Conservation (phyloP, 2,113 vertebrate genomes). For the Symphodus melops region DNA sequence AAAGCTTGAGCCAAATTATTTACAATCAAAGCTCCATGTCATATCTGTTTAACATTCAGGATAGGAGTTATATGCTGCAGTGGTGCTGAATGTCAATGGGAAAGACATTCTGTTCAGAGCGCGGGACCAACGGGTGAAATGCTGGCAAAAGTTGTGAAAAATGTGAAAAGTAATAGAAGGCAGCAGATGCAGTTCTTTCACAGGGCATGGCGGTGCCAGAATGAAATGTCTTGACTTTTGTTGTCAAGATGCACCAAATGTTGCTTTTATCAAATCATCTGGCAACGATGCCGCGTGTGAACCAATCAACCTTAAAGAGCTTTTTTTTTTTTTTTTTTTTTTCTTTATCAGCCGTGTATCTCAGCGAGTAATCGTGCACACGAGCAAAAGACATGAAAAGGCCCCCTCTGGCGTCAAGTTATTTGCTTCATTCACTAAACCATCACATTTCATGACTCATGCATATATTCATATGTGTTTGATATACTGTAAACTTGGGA, state of each 20-base stretch:
- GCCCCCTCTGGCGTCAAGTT: not conserved
- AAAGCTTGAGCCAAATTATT: constrained; percentile 84
- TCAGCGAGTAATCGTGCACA: constrained; percentile 9
- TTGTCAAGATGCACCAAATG: constrained; percentile 72
- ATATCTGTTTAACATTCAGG: constrained; percentile 81
- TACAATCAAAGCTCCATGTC: constrained; percentile 82
- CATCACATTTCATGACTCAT: constrained; percentile 30
- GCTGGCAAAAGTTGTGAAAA: constrained; percentile 43
- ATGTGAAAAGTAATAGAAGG: constrained; percentile 52
- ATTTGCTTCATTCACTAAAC: constrained; percentile 41
- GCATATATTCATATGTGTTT: constrained; percentile 48
- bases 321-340: constrained; percentile 23
- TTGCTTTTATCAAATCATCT: constrained; percentile 53
- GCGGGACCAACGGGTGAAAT: constrained; percentile 25
- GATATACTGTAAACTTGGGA: constrained; percentile 19
- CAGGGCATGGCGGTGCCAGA: constrained; percentile 47
- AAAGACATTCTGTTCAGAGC: constrained; percentile 40
- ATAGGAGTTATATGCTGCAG: constrained; percentile 35
- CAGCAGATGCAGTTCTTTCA: constrained; percentile 66
- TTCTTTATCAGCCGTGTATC: constrained; percentile 28
- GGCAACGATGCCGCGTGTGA: constrained; percentile 7
- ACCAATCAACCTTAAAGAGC: constrained; percentile 49
- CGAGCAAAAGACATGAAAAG: constrained; percentile 1
- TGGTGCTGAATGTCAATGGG: constrained; percentile 75
- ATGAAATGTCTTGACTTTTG: constrained; percentile 70